Base-by-base conservation (phyloP, 2,797 vertebrate genomes). In the Acanthopagrus latus region DNA sequence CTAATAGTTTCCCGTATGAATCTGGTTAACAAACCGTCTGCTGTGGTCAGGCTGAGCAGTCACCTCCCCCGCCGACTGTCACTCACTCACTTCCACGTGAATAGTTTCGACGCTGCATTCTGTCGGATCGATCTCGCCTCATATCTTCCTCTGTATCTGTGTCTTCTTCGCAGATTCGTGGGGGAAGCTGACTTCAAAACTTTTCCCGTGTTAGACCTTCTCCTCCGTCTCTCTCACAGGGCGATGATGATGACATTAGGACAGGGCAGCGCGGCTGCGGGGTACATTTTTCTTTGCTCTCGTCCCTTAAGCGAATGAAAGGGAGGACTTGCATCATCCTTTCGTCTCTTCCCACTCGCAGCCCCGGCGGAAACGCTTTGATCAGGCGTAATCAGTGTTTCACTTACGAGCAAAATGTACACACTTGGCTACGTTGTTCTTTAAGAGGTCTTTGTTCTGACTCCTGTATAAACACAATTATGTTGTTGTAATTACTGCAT, bases 401-500 rank as follows among this genome's bases (percentile, higher is more conserved):
- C 73, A 58, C 84, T 80, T 25, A 64, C 17, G 44, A 76, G 68
- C 67, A 46, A 64, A 82, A 86, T 63, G 74, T 74, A 67, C 70
- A 78, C 83, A 80, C 78, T 74, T 23, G 52, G 18, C 65, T 38
- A 66, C 71, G 21, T 82, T 82, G 46, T 38, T 59, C 73, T 76
- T 75, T 7, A 73, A 86, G 51, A 80, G 63, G 4, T 69, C 86
- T 93, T 93, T 91, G 89, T 90, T 92, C 86, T 78, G 83, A 75
- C 59, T 84, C 29, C 65, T 82, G 69, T 71, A 83, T 43, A 88
- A 91, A 87, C 73, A 89, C 69, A 79, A 77, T 85, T 73, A 71
- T 77, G 72, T 75, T 77, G 71, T 78, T 75, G 64, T 81, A 82
- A 91, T 91, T 51, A 74, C 73, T 84, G 80, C 6, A 73, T 86